Base-by-base conservation (phyloP, 2,888 invertebrate species). In the Acronicta leporina region DNA sequence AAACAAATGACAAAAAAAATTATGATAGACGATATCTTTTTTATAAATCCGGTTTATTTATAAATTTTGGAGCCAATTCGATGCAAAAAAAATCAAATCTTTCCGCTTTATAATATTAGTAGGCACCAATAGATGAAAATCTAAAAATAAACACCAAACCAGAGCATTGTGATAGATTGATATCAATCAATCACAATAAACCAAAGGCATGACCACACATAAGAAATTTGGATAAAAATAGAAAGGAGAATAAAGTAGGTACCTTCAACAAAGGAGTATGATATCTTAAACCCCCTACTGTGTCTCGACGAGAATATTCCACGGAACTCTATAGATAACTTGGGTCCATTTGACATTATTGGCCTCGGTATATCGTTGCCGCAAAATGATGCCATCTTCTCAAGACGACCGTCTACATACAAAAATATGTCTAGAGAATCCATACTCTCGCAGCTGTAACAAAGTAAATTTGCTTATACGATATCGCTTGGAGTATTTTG, bases 261-360 rank as follows among this genome's bases (percentile, higher is more conserved):
- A 98, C 98, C 98, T 95, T 97, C 97, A 60, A 97, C 96, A 94
- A 99, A 99, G 82, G 96, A 96, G 90, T 97, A 99, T 60, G 96
- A 96, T 70, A 98, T 98, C 86, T 97, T 97, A 92, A 98, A 99
- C 52, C 98, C 98, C 77, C 97, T 96, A 75, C 97, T 96, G 80
- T 96, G 96, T 76, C 97, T 96, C 49, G 97, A 97, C 13, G 97
- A 97, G 83, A 96, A 95, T 70, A 96, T 94, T 45, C 98, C 98
- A 65, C 96, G 95, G 87, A 99, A 99, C 89, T 98, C 97, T 43
- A 99, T 92, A 74, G 97, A 96, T 86, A 99, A 94, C 82, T 97
- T 96, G 60, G 97, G 97, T 71, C 98, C 98, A 87, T 97, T 98
- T 72, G 99, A 99, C 99, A 99, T 99, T 82, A 99, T 95, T 77